Conservation (phyloP, 2,113 vertebrate species). For the Sebastes fasciatus region DNA sequence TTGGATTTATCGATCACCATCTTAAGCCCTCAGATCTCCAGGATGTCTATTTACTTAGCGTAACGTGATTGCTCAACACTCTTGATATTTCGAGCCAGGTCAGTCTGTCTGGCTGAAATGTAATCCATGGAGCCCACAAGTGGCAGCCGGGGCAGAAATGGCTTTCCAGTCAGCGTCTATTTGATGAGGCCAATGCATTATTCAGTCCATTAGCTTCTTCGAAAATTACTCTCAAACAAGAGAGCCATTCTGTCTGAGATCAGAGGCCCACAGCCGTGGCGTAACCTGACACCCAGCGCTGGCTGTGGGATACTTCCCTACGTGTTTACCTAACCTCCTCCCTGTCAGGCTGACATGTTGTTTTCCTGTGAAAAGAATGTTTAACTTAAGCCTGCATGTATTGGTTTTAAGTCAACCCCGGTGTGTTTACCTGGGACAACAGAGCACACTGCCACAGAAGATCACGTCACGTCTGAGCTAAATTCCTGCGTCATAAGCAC, state of each 20-base stretch:
- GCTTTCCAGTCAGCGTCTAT: conserved; percentile 83
- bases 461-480: conserved; percentile 69
- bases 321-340: conserved; percentile 82
- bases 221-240: conserved; percentile 84
- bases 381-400: conserved; percentile 78
- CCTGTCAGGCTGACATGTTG: conserved; percentile 80
- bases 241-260: conserved; percentile 83
- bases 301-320: conserved; percentile 80
- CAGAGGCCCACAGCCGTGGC: conserved; percentile 72
- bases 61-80: conserved; percentile 77
- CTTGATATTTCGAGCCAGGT: conserved; percentile 78
- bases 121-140: conserved; percentile 79
- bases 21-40: conserved; percentile 69
- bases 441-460: conserved; percentile 62
- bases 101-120: conserved; percentile 79
- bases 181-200: conserved; percentile 84
- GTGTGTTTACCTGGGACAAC: conserved; percentile 83
- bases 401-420: conserved; percentile 80
- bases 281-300: conserved; percentile 75
- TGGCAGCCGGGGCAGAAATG: conserved; percentile 80
- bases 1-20: conserved; percentile 72
- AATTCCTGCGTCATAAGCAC: conserved; percentile 56
- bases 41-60: conserved; percentile 77
- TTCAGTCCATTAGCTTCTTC: conserved; percentile 84
- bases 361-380: conserved; percentile 81